Conservation (phyloP, 2,797 vertebrate genomes). For the Melanotaenia boesemani region DNA sequence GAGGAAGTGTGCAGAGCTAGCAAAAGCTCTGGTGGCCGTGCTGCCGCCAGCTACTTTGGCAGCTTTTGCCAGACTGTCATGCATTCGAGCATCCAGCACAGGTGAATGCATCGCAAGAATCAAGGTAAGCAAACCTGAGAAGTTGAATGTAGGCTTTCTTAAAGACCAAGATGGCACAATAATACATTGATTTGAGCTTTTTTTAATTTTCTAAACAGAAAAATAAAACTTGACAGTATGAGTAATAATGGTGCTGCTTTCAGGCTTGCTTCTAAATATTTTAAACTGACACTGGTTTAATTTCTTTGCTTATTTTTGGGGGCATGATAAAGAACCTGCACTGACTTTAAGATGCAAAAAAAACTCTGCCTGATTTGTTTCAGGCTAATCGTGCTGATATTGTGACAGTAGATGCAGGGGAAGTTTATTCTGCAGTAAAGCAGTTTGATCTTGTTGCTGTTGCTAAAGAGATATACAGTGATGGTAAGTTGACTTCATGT, state of each 20-base stretch:
- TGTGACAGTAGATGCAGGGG: slow-evolving; percentile 90
- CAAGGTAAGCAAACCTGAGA: slow-evolving; percentile 79
- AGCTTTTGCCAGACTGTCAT: slow-evolving; percentile 86
- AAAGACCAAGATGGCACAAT: not conserved
- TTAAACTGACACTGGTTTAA: not conserved
- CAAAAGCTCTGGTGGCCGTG: slow-evolving; percentile 82
- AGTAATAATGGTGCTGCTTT: not conserved
- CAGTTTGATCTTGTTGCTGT: slow-evolving; percentile 86
- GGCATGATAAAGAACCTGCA: not conserved
- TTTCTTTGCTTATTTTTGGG: not conserved
- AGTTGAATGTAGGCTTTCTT: not conserved
- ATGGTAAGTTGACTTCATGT: slow-evolving; percentile 78
- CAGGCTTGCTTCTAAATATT: not conserved
- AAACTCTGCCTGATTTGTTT: slow-evolving; percentile 10
- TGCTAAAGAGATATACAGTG: slow-evolving; percentile 89
- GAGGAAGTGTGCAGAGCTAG: slow-evolving; percentile 91
- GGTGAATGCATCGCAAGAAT: slow-evolving; percentile 90
- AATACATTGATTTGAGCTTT: not conserved
- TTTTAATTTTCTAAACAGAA: not conserved
- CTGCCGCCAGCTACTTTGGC: slow-evolving; percentile 73
- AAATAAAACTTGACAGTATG: not conserved
- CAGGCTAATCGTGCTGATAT: slow-evolving; percentile 91
- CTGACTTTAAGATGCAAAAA: not conserved
- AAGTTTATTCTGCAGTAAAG: slow-evolving; percentile 91
- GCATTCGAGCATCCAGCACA: slow-evolving; percentile 86